phyloP scores from a whole-genome alignment of 30 jellyfish, hydroid and myxozoan species.

The Turritopsis rubra region DNA sequence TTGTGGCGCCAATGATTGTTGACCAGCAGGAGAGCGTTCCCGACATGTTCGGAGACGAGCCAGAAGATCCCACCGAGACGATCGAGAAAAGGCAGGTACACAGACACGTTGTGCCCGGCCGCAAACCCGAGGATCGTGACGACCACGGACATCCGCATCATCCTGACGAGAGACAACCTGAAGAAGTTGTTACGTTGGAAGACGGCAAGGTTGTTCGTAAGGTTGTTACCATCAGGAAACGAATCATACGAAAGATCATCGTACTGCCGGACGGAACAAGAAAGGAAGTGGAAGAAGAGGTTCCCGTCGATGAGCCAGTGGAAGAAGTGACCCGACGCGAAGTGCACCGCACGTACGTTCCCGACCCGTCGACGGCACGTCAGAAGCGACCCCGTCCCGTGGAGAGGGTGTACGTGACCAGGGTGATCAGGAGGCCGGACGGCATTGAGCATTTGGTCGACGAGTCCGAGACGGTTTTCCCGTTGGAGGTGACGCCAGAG shows the following conservation, averaged over 20 bases:
- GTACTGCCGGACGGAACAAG: constrained; percentile 57
- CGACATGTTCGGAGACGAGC: constrained; percentile 23
- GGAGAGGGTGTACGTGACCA: constrained; percentile 58
- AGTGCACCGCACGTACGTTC: constrained; percentile 23
- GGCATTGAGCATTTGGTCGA: constrained; percentile 67
- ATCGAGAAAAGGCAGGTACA: constrained; percentile 7
- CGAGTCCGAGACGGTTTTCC: constrained; percentile 69
- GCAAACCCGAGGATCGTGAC: constrained; percentile 1
- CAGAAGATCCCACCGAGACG: constrained; percentile 14
- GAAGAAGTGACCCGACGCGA: constrained; percentile 17
- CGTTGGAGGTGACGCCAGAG: constrained; percentile 49
- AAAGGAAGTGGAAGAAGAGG: constrained; percentile 54
- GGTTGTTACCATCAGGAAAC: constrained; percentile 52
- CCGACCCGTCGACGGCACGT: constrained; percentile 4
- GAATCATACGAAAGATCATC: constrained; percentile 47
- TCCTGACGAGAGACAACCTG: constrained; percentile 39
- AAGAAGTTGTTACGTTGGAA: constrained; percentile 5
- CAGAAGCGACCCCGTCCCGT: constrained; percentile 54
- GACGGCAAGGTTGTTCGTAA: constrained; percentile 35
- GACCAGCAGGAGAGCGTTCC: constrained; percentile 14
- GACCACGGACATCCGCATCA: neutral
- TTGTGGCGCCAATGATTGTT: constrained; percentile 17
- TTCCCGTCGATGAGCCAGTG: constrained; percentile 31
- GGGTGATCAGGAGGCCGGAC: constrained; percentile 64
- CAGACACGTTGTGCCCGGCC: constrained; percentile 14